Base-by-base conservation (phyloP, 1,140 invertebrate genomes). In the Drosophila mojavensis region DNA sequence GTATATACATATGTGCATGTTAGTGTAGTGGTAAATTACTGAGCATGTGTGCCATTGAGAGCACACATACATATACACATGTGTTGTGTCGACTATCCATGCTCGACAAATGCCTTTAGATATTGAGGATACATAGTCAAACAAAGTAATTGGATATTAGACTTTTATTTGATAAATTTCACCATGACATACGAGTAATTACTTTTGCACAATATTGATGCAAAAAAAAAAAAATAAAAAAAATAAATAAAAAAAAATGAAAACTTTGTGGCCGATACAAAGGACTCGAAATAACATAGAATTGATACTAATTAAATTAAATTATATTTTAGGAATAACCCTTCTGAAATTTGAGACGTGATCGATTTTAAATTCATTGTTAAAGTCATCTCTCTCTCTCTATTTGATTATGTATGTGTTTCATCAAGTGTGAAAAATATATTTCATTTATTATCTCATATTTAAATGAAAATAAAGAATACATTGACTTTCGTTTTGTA, bases 41-140 rank as follows among this genome's bases (percentile, higher is more conserved):
- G 24, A 65, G 45, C 66, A 68, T 61, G 53, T 67, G 56, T 60
- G n/a, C 20, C 53, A 60, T 43, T 15, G n/a, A 36, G 26, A 30
- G 26, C 20, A 50, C 24, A 58, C 10, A 58, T 15, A 24, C 36
- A 24, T 43, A 24, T 6, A 41, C 15, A 15, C 9, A 17, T 41
- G 13, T 39, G 11, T 7, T 39, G 11, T 15, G 36, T 5, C n/a
- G 20, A n/a, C 24, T 43, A 26, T 59, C 13, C 43, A 39, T 26
- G 4, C 17, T 15, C 10, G n/a, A 45, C 9, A 60, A 30, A 47
- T 10, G 26, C 20, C 60, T 7, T 50, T 36, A 50, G 45, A 62
- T 39, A 62, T 62, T 60, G n/a, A 30, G 20, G 26, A 60, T 60
- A 30, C 39, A 51, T 45, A 36, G 28, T 47, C 45, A 39, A 62